phyloP scores from a whole-genome alignment of 2,113 vertebrate species.

The Caranx melampygus region DNA sequence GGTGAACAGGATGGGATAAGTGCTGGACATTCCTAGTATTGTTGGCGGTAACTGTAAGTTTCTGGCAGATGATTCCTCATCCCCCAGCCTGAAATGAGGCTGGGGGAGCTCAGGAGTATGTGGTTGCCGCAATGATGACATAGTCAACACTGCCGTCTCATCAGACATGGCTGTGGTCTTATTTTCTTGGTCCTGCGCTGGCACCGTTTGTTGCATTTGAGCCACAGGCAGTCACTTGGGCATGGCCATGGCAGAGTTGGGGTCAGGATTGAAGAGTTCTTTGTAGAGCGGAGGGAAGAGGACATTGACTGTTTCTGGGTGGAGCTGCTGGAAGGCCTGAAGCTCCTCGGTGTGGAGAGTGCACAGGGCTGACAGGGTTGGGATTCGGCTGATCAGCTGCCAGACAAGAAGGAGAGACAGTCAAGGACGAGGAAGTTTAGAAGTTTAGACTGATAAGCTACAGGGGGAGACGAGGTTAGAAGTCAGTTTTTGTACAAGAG shows the following conservation, averaged over 20 bases:
- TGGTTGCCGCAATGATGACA: conserved; percentile 55
- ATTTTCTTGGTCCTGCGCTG: conserved; percentile 55
- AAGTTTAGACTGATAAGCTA: neutral
- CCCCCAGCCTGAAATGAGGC: conserved; percentile 43
- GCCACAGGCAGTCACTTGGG: conserved; percentile 92
- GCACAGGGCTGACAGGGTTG: conserved; percentile 96
- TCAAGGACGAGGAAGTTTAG: conserved; percentile 16
- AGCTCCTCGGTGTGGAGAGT: conserved; percentile 99
- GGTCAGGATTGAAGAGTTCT: conserved; percentile 99
- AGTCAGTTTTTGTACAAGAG: neutral
- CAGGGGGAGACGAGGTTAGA: conserved; percentile 12
- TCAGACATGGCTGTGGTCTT: conserved; percentile 33
- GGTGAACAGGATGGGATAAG: conserved; percentile 98
- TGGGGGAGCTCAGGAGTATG: conserved; percentile 52
- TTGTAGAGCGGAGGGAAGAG: conserved; percentile 99
- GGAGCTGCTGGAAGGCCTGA: conserved; percentile 98
- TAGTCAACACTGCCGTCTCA: conserved; percentile 18
- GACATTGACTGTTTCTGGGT: conserved; percentile 97
- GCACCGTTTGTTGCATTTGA: conserved; percentile 35
- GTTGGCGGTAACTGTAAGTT: conserved; percentile 88
- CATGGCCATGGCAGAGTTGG: conserved; percentile 87
- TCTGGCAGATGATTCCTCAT: conserved; percentile 65
- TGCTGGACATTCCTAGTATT: conserved; percentile 98
- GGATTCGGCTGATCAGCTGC: conserved; percentile 98
- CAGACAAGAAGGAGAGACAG: conserved; percentile 51